Conservation (phyloP, 2,113 vertebrate species). For the Hepsetus odoe region DNA sequence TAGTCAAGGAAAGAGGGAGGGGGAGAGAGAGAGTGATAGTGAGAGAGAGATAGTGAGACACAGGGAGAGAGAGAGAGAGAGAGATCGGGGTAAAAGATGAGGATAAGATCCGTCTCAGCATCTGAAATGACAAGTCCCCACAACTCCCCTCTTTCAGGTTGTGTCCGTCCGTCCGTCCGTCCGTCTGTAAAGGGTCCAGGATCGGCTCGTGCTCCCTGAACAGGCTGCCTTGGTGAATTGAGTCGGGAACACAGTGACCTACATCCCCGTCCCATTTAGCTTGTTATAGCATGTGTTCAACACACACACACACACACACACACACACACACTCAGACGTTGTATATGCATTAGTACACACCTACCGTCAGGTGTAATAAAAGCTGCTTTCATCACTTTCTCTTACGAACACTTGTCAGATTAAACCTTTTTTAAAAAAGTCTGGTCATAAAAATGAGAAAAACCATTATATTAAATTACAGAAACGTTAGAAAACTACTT, state of each 20-base stretch:
- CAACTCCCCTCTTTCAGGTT: background rate
- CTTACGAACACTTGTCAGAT: too few relatives aligned
- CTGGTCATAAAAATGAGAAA: too few relatives aligned
- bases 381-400: too few relatives aligned
- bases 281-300: slow-evolving; percentile 22
- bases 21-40: background rate
- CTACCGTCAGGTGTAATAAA: too few relatives aligned
- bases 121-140: background rate
- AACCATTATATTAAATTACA: too few relatives aligned
- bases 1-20: background rate
- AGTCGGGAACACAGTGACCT: slow-evolving; percentile 66
- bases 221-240: slow-evolving; percentile 56
- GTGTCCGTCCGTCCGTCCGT: background rate
- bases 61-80: background rate
- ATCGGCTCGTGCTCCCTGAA: slow-evolving; percentile 61
- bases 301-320: slow-evolving; percentile 23
- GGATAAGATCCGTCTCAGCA: background rate
- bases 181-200: slow-evolving; percentile 53
- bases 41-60: background rate
- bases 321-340: background rate
- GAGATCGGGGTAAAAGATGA: background rate
- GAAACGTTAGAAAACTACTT: too few relatives aligned
- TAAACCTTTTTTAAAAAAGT: too few relatives aligned
- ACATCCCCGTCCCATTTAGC: slow-evolving; percentile 67
- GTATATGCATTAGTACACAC: too few relatives aligned